These are phyloP conservation scores for Nephrocerus scutellatus DNA, from an alignment of 2,888 invertebrate species.

Conservation along the genomic window DNA sequence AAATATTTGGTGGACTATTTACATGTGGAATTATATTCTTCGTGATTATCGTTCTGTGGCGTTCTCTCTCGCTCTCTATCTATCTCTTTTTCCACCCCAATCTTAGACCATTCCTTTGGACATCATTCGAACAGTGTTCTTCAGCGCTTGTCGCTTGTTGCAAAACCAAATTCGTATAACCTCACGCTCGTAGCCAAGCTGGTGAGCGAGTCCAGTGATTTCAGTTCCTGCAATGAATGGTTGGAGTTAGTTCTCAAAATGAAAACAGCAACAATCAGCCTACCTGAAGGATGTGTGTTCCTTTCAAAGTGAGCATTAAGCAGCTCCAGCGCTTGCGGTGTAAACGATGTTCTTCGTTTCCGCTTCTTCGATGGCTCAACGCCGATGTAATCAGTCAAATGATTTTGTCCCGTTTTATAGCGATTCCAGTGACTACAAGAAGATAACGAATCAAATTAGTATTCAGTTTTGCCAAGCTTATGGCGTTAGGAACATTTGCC, in stretches of 20 bases:
- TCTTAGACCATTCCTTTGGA: constrained; percentile 75
- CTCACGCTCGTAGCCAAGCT: constrained; percentile 93
- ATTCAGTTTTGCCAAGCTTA: constrained; percentile 6
- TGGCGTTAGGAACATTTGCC: constrained; percentile 41
- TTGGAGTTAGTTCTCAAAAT: constrained; percentile 21
- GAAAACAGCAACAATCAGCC: constrained; percentile 23
- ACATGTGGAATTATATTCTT: too few relatives aligned
- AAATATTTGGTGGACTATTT: too few relatives aligned
- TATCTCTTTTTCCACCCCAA: too few relatives aligned
- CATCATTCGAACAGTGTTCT: constrained; percentile 96
- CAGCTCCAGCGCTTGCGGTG: constrained; percentile 90
- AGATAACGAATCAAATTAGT: constrained; percentile 1
- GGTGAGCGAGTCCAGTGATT: constrained; percentile 91
- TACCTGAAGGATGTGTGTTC: constrained; percentile 97
- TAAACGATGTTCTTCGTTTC: constrained; percentile 93
- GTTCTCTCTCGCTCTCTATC: too few relatives aligned
- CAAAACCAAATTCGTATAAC: constrained; percentile 99
- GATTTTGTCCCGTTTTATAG: constrained; percentile 87
- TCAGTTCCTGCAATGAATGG: constrained; percentile 74
- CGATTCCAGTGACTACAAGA: constrained; percentile 58
- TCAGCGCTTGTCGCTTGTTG: constrained; percentile 94
- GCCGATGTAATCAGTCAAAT: constrained; percentile 90
- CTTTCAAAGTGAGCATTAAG: constrained; percentile 93
- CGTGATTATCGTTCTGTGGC: too few relatives aligned
- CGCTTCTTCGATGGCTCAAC: constrained; percentile 96